Base-by-base conservation (phyloP, 2,113 vertebrate species). In the Patagioenas fasciata region DNA sequence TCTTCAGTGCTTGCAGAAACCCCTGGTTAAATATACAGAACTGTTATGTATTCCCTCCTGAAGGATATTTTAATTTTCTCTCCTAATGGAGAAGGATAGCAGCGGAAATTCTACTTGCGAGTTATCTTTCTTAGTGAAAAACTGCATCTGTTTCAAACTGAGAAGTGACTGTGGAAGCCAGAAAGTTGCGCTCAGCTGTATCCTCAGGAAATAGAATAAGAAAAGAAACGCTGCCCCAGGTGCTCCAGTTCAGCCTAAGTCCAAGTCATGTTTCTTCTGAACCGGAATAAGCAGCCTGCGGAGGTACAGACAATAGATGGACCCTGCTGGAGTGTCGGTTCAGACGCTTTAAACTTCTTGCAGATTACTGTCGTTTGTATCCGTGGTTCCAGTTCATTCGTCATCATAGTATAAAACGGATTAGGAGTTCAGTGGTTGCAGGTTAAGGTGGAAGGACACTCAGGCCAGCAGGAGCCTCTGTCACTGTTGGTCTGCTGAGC, bases 71-170 rank as follows among this genome's bases (percentile, higher is more conserved):
- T 93, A 93, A 95, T 95, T 97, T 97, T 96, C 77, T 96, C 82
- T 82, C 91, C 86, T 94, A 93, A 93, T 93, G 95, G 91, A 95
- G 90, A 97, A 89, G 90, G 88, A 96, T 95, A 93, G 93, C 91
- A 94, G 72, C 69, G 94, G 96, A 97, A 97, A 96, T 91, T 94
- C 86, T 93, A 29, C 91, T 96, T 80, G 75, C 0, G 6, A 95
- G 83, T 95, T 97, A 95, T 96, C 95, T 92, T 95, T 97, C 91
- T 96, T 85, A 36, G 89, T 96, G 96, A 97, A 97, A 92, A 96
- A 96, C 93, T 96, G 95, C 97, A 97, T 97, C 97, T 97, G 97
- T 97, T 97, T 75, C 28, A 72, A 94, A 82, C 95, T 85, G 94
- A 97, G 87, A 85, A 58, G 81, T 72, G 93, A 67, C 64, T 93